Base-by-base conservation (phyloP, 2,797 vertebrate genomes). In the Spinus olivaceus region DNA sequence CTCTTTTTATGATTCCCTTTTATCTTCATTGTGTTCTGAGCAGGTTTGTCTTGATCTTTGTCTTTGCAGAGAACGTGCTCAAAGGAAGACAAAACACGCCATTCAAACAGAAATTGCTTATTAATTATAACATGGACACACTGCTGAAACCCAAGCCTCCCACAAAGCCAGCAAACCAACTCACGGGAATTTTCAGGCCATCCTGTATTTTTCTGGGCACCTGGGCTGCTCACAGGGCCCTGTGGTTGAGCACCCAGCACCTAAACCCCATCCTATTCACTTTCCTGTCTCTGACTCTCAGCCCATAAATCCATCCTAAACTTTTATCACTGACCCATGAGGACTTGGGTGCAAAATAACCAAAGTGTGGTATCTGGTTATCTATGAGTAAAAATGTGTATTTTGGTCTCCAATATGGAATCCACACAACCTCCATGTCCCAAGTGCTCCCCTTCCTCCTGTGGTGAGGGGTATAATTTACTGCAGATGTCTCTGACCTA, bases 1-100 rank as follows among this genome's bases (percentile, higher is more conserved):
- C 87, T 94, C 94, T 90, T 96, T 96, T 96, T 84, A 94, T 91
- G 94, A 94, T 94, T 96, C 85, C 77, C 91, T 97, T 96, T 96
- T 93, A 97, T 97, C 94, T 86, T 72, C 44, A 9, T 92, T 94
- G 94, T 96, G 94, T 96, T 96, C 95, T 37, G 87, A 95, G 91
- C 86, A 94, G 91, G 87, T 93, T 92, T 91, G 72, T 95, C 95
- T 95, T 97, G 96, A 96, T 97, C 96, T 96, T 92, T 95, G 95
- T 91, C 95, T 97, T 96, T 97, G 94, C 10, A 0, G 81, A 92
- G 92, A 94, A 96, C 73, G n/a, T 96, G 94, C 96, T 94, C 89
- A 95, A 97, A 92, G 22, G 95, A 94, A 94, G 95, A 96, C 94
- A 96, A 97, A 97, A 95, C 91, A 94, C 16, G 1, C 82, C 84